Conservation (phyloP, 2,888 invertebrate species). For the Plebejus melissa region DNA sequence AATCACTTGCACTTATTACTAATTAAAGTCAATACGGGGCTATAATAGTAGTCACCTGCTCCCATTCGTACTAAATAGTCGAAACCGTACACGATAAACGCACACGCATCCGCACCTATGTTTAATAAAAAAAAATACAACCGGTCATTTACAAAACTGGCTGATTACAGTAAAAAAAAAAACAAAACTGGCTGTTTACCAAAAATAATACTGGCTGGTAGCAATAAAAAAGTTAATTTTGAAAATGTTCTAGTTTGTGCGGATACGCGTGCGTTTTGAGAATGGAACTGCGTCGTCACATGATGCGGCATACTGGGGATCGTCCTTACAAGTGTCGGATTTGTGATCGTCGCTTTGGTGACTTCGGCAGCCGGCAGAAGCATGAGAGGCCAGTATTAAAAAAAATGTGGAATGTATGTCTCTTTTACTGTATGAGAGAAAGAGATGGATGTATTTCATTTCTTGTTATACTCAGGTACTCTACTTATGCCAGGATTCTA, state of each 20-base stretch:
- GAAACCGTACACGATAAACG: constrained; percentile 43
- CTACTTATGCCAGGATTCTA: neutral
- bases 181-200: neutral
- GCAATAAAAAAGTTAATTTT: neutral
- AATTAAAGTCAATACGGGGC: no score
- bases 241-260: constrained; percentile 45
- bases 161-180: neutral
- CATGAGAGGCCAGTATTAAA: constrained; percentile 62
- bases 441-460: neutral
- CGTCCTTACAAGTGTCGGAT: constrained; percentile 71
- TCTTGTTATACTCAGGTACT: neutral
- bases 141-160: neutral
- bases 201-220: neutral
- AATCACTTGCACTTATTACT: no score
- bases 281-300: constrained; percentile 62
- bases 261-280: constrained; percentile 55
- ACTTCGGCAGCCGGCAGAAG: constrained; percentile 71
- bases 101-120: constrained; percentile 49
- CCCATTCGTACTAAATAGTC: constrained; percentile 46
- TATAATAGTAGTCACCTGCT: constrained; percentile 46
- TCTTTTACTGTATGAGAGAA: neutral
- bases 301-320: constrained; percentile 71
- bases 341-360: constrained; percentile 68
- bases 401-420: neutral
- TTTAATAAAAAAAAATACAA: neutral